Evolutionary conservation across 1,140 invertebrate genomes (phyloP).

Genomic region (Neomicropteryx cornuta): DNA sequence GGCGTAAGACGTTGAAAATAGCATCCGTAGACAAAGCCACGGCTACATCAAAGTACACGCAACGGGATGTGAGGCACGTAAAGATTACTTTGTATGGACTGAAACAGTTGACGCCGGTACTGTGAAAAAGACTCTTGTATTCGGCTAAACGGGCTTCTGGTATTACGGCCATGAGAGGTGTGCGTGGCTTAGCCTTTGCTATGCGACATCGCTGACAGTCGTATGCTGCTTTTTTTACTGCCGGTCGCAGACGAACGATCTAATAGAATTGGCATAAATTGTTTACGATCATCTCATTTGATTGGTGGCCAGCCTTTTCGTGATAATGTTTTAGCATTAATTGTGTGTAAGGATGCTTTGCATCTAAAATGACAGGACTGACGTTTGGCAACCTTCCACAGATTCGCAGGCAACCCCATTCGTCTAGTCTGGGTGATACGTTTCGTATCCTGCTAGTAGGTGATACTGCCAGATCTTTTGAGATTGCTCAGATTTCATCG

Average conservation of each 20-base stretch:
- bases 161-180: slow-evolving; percentile 15
- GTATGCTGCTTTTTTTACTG: background rate
- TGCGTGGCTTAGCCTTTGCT: slow-evolving; percentile 1
- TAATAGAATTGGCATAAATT: slow-evolving; percentile 12
- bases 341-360: slow-evolving; percentile 9
- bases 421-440: slow-evolving; percentile 5
- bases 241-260: background rate
- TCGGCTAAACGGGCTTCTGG: slow-evolving; percentile 13
- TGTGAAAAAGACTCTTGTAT: slow-evolving; percentile 9
- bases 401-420: slow-evolving; percentile 5
- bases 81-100: slow-evolving; percentile 19
- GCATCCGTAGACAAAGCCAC: slow-evolving; percentile 13
- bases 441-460: background rate
- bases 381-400: slow-evolving; percentile 1
- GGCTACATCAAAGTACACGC: slow-evolving; percentile 19
- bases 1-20: slow-evolving; percentile 13
- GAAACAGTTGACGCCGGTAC: slow-evolving; percentile 17
- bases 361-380: slow-evolving; percentile 8
- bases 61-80: slow-evolving; percentile 17
- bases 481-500: background rate
- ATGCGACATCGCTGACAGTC: slow-evolving; percentile 6
- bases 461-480: background rate
- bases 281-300: slow-evolving; percentile 12
- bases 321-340: slow-evolving; percentile 15
- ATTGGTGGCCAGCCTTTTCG: slow-evolving; percentile 10